Conservation (phyloP, 2,888 invertebrate genomes). For the Acanthosepion esculentum region DNA sequence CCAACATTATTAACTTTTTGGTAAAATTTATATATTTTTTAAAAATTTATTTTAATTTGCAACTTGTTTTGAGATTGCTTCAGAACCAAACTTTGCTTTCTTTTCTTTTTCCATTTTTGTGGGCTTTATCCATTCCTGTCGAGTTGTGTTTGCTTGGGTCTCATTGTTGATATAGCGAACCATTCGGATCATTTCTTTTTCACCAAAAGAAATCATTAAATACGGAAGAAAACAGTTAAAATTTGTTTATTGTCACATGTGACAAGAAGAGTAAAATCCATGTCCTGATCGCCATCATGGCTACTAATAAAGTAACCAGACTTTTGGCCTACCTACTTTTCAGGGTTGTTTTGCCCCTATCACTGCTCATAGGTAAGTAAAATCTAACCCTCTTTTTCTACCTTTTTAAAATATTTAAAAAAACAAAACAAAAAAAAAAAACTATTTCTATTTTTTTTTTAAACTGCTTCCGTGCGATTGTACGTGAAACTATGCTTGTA, state of each 20-base stretch:
- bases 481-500: too few species aligned
- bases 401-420: too few species aligned
- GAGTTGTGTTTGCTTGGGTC: background rate
- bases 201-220: background rate
- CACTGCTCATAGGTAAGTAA: slow-evolving; percentile 64
- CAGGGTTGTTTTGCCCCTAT: slow-evolving; percentile 62
- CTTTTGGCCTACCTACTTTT: slow-evolving; percentile 62
- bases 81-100: background rate
- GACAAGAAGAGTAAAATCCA: background rate
- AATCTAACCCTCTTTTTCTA: background rate
- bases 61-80: background rate
- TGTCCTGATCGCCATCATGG: slow-evolving; percentile 48
- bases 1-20: too few species aligned
- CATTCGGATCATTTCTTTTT: background rate
- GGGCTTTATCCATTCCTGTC: too few species aligned
- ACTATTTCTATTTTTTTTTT: too few species aligned
- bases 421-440: too few species aligned
- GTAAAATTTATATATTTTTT: background rate
- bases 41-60: background rate
- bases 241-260: background rate
- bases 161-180: background rate
- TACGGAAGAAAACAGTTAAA: background rate
- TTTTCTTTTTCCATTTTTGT: background rate
- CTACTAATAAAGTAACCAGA: slow-evolving; percentile 58
- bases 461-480: too few species aligned